Conservation (phyloP, 2,113 vertebrate species). For the Triplophysa siluroides region DNA sequence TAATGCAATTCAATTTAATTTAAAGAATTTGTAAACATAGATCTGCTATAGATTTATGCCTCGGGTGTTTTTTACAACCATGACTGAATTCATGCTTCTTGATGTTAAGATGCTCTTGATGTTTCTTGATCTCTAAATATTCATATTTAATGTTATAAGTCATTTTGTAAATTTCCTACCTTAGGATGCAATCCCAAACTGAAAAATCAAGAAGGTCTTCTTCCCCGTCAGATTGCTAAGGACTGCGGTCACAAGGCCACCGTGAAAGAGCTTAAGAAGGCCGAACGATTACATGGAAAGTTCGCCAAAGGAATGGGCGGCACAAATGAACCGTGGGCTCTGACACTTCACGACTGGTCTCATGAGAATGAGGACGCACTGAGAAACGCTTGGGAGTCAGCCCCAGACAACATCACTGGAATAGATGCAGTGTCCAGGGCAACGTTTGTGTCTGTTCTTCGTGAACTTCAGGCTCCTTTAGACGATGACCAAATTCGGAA, state of each 20-base stretch:
- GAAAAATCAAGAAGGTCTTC: constrained; percentile 77
- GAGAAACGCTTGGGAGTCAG: constrained; percentile 61
- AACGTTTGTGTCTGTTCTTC: constrained; percentile 75
- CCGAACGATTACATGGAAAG: constrained; percentile 74
- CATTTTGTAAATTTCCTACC: constrained; percentile 38
- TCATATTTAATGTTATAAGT: not conserved
- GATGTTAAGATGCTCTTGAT: not conserved
- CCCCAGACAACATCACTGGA: constrained; percentile 56
- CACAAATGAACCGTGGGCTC: constrained; percentile 74
- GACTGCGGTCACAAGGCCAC: constrained; percentile 78
- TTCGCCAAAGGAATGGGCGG: constrained; percentile 58
- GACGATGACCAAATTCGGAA: constrained; percentile 59
- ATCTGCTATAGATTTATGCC: not conserved
- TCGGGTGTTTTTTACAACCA: not conserved
- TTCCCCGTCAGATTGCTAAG: constrained; percentile 81
- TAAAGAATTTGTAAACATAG: not conserved
- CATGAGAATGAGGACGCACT: constrained; percentile 75
- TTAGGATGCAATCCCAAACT: constrained; percentile 88
- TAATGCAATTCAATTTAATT: no score
- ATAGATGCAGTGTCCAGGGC: constrained; percentile 67
- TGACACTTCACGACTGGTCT: constrained; percentile 90
- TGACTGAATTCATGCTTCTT: not conserved
- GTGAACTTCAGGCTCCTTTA: constrained; percentile 68
- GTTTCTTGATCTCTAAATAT: not conserved
- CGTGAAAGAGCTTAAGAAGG: constrained; percentile 76